Base-by-base conservation (phyloP, 2,797 vertebrate species). In the Pterois miles region DNA sequence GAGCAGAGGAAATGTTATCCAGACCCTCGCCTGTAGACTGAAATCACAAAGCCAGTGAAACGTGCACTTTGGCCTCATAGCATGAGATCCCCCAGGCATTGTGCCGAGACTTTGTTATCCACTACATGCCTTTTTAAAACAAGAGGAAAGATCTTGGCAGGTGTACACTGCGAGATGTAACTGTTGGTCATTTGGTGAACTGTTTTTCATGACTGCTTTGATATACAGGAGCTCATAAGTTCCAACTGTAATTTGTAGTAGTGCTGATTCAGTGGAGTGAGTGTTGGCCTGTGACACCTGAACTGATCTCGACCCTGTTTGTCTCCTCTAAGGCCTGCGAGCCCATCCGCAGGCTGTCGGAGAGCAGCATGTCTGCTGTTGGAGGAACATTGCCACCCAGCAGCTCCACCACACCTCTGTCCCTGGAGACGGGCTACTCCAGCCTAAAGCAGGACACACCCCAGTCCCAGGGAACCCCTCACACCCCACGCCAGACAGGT, bases 351-450 rank as follows among this genome's bases (percentile, higher is more conserved):
- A 90, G 97, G 78, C 92, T 97, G 79, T 98, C 97, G 3, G 98
- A 99, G 85, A 93, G 96, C 43, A 91, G 88, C 64, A 86, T 95
- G 60, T 94, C 96, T 5, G 92, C 94, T 0, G 91, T 68, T 20
- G 96, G 95, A 53, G 96, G 95, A 54, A 92, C 96, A 0, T 86
- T 96, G 54, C 97, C 97, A n/a, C 95, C 97, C 3, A 97, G 96
- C 81, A 97, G 96, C 34, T 96, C 96, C 71, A 94, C 92, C 66
- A 99, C 98, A 0, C 98, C 98, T 0, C 95, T 98, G 86, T 99
- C 98, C 85, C 94, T 96, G 10, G 98, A 99, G 93, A 99, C 98
- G 0, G 97, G 97, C 65, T 99, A 99, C 90, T 98, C 97, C 93
- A 99, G 98, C 93, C 94, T 96, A 74, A 96, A 96, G 86, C 97